Percentiles rank a stretch among this genome's conserved stretches.
These are phyloP conservation scores for Perizoma affinitatum DNA, from an alignment of 2,888 invertebrate genomes.

Conservation along the genomic window DNA sequence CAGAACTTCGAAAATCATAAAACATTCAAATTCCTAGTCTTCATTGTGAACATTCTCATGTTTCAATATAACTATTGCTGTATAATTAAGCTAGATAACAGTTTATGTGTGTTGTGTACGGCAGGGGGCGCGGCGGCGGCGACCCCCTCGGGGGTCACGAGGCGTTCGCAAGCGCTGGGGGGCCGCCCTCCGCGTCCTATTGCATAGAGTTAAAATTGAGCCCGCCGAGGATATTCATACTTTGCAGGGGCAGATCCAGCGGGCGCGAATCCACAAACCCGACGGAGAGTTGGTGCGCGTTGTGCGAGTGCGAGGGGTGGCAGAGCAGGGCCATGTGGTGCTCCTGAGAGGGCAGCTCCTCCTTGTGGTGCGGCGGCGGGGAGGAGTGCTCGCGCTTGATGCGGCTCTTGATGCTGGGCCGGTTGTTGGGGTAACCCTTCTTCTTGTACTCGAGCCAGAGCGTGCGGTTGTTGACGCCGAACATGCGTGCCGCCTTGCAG, in stretches of 20 bases:
- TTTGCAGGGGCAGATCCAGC: slow-evolving; percentile 87
- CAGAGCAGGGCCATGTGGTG: slow-evolving; percentile 84
- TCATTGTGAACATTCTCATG: not conserved
- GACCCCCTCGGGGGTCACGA: no score
- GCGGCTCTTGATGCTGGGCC: slow-evolving; percentile 90
- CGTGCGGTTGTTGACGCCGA: slow-evolving; percentile 93
- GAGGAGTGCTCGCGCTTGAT: slow-evolving; percentile 88
- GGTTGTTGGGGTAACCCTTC: slow-evolving; percentile 91
- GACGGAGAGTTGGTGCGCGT: slow-evolving; percentile 85
- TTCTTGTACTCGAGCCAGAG: slow-evolving; percentile 94
- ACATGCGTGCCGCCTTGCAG: slow-evolving; percentile 92
- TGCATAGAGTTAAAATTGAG: slow-evolving; percentile 91
- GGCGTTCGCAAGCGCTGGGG: no score
- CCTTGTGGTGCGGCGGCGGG: slow-evolving; percentile 84
- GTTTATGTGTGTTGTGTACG: not conserved
- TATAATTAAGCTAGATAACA: not conserved
- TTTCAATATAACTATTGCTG: not conserved
- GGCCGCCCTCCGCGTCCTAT: slow-evolving; percentile 80
- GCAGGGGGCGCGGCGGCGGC: not conserved
- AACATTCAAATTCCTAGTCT: not conserved
- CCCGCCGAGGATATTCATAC: slow-evolving; percentile 87
- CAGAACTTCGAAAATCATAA: not conserved
- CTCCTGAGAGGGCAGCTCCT: slow-evolving; percentile 58
- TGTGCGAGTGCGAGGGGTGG: slow-evolving; percentile 62
- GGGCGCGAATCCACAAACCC: slow-evolving; percentile 89